A percentile compares a stretch with the other conserved stretches of the same genome.
phyloP scores from a whole-genome alignment of 2,888 invertebrate genomes.

The Torymus tubicola region DNA sequence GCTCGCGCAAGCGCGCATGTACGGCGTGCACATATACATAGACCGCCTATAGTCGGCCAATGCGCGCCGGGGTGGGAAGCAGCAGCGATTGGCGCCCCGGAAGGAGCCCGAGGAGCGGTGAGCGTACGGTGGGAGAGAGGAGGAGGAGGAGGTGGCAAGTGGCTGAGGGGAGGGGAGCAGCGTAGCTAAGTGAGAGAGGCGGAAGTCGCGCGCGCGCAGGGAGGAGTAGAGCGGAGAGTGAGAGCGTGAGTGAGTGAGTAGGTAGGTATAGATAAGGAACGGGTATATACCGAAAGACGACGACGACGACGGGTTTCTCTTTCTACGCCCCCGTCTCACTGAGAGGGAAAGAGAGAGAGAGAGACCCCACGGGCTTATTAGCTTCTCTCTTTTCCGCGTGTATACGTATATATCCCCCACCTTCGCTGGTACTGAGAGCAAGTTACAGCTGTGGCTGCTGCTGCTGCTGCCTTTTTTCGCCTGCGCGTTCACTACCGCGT shows the following conservation, averaged over 20 bases:
- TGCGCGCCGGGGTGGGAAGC: constrained; percentile 16
- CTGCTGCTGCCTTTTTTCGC: no score
- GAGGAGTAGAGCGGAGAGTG: constrained; percentile 1
- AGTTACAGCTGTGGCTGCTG: no score
- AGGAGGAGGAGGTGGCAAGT: not conserved
- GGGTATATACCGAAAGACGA: constrained; percentile 62
- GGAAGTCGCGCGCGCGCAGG: constrained; percentile 12
- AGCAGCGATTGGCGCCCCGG: constrained; percentile 64
- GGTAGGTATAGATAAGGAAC: constrained; percentile 21
- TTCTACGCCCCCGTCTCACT: constrained; percentile 28
- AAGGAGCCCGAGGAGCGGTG: constrained; percentile 18
- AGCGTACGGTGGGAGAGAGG: constrained; percentile 31
- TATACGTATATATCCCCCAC: no score
- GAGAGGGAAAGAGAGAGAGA: no score
- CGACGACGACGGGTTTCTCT: constrained; percentile 61
- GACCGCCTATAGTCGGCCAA: no score
- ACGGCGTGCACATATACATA: no score
- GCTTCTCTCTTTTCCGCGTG: constrained; percentile 1
- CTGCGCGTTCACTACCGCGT: no score
- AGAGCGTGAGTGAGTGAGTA: not conserved
- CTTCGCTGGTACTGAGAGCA: no score
- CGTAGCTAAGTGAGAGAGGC: constrained; percentile 26
- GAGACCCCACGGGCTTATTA: not conserved
- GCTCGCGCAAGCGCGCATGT: no score
- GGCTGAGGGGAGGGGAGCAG: not conserved